phyloP scores from a whole-genome alignment of 2,113 vertebrate genomes.

The Chunga burmeisteri region DNA sequence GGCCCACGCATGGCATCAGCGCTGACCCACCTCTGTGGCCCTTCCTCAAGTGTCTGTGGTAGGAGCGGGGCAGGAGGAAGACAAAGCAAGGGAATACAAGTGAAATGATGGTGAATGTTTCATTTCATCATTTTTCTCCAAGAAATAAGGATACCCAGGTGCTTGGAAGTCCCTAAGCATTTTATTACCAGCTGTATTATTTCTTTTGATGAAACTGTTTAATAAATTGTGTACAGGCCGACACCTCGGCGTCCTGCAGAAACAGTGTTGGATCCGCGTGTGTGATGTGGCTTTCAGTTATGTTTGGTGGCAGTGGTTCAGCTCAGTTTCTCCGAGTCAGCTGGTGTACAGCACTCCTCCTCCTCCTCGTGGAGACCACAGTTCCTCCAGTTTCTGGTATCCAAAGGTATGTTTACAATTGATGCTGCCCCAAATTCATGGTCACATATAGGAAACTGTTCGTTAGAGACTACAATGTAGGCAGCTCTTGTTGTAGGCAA shows the following conservation, averaged over 20 bases:
- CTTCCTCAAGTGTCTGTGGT: not conserved
- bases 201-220: not conserved
- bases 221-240: not conserved
- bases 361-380: not conserved
- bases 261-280: not conserved
- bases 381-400: not conserved
- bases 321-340: not conserved
- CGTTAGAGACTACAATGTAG: not conserved
- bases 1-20: rapidly evolving
- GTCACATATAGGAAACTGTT: not conserved
- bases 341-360: not conserved
- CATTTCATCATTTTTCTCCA: not conserved
- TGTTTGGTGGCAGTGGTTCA: slow-evolving; percentile 11
- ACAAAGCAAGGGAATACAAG: not conserved
- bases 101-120: not conserved
- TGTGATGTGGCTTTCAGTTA: not conserved
- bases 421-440: not conserved
- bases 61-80: not conserved
- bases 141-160: not conserved
- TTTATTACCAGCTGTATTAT: not conserved
- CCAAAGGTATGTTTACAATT: not conserved
- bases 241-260: not conserved
- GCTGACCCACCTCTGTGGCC: not conserved
- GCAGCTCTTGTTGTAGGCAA: not conserved
- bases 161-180: not conserved